phyloP scores from a whole-genome alignment of 2,113 vertebrate genomes.

The Gymnocephalus cernua region DNA sequence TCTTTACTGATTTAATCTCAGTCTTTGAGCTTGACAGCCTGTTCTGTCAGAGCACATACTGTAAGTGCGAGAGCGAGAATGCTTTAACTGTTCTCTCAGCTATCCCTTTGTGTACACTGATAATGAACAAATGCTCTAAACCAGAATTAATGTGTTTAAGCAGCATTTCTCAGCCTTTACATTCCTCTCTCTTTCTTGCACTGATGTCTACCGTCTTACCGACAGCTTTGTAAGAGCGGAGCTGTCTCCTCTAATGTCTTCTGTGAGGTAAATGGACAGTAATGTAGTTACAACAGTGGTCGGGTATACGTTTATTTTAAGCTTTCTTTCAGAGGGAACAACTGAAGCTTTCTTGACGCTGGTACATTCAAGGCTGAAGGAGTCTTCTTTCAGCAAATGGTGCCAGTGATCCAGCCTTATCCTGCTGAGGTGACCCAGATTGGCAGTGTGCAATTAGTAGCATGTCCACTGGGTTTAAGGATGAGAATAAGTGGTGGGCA shows the following conservation, averaged over 20 bases:
- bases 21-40: constrained; percentile 7
- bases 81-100: background rate
- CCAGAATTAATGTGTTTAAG: constrained; percentile 10
- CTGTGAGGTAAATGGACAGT: constrained; percentile 29
- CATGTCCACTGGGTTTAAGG: constrained; percentile 58
- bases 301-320: constrained; percentile 50
- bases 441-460: constrained; percentile 66
- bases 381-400: constrained; percentile 59
- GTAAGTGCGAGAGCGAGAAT: background rate
- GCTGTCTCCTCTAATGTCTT: constrained; percentile 20
- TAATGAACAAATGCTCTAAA: constrained; percentile 7
- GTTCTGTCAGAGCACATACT: background rate
- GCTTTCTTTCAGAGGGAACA: constrained; percentile 49
- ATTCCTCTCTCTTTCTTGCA: background rate
- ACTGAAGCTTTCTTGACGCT: constrained; percentile 38
- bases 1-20: constrained; percentile 25
- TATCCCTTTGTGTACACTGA: background rate
- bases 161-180: background rate
- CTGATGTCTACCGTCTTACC: background rate
- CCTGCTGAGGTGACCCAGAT: constrained; percentile 71
- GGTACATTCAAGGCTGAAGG: constrained; percentile 52
- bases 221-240: constrained; percentile 15
- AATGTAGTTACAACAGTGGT: constrained; percentile 22
- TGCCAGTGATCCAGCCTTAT: constrained; percentile 59
- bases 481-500: constrained; percentile 38